phyloP scores from a whole-genome alignment of 30 jellyfish, hydroid and myxozoan species.

The Aurelia aurita complex sp. Pacific region DNA sequence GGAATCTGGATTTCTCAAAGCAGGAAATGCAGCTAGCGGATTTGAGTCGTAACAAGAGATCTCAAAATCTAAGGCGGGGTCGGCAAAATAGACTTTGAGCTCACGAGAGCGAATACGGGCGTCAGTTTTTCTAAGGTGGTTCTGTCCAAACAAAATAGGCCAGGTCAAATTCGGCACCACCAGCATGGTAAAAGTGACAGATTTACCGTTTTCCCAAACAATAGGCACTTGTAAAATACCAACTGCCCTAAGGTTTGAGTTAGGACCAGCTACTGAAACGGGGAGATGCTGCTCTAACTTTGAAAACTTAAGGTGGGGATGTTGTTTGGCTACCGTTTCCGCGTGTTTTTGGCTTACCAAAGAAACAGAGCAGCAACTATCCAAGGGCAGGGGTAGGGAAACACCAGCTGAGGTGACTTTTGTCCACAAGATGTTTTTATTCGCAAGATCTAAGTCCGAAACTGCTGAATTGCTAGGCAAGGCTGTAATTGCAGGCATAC shows the following conservation, averaged over 20 bases:
- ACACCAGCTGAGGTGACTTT: slow-evolving; percentile 54
- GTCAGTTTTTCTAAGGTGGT: too few relatives aligned
- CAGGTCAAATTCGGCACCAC: slow-evolving; percentile 50
- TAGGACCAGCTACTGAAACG: slow-evolving; percentile 45
- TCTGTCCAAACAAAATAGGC: too few relatives aligned
- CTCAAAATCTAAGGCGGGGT: too few relatives aligned
- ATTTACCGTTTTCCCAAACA: slow-evolving; percentile 17
- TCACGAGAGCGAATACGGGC: too few relatives aligned
- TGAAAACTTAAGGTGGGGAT: slow-evolving; percentile 25
- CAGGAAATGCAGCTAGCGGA: too few relatives aligned
- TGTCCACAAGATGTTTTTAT: slow-evolving; percentile 36
- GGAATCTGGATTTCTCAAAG: too few relatives aligned
- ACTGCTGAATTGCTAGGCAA: neutral
- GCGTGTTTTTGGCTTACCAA: slow-evolving; percentile 52
- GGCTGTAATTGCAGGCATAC: slow-evolving; percentile 12
- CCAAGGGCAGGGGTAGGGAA: slow-evolving; percentile 46
- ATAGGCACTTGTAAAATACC: slow-evolving; percentile 47
- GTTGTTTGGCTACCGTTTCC: slow-evolving; percentile 1
- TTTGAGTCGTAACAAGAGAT: too few relatives aligned
- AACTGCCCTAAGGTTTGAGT: slow-evolving; percentile 12
- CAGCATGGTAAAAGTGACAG: slow-evolving; percentile 36
- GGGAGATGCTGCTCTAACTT: slow-evolving; percentile 49
- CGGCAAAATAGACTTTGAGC: too few relatives aligned
- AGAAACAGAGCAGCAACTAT: slow-evolving; percentile 60
- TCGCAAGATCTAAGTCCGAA: slow-evolving; percentile 34